Conservation (phyloP, 2,113 vertebrate genomes). For the Limnothrissa miodon region DNA sequence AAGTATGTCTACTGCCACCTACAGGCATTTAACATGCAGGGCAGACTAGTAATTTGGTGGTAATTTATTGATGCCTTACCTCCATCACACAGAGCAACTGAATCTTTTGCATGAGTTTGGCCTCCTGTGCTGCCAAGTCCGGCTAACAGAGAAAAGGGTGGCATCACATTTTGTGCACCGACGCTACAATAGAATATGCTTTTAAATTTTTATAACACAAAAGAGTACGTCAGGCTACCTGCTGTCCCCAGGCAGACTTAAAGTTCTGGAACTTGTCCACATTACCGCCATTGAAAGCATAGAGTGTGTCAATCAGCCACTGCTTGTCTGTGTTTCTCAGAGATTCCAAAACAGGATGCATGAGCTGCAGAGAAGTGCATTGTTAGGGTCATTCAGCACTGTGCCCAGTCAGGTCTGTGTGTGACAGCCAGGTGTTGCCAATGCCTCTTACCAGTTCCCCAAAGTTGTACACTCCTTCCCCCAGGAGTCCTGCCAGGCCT, state of each 20-base stretch:
- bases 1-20: too few relatives aligned
- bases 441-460: constrained; percentile 84
- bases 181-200: not conserved
- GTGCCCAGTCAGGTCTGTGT: not conserved
- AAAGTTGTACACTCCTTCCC: constrained; percentile 97
- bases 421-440: not conserved
- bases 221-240: too few relatives aligned
- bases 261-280: constrained; percentile 92
- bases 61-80: constrained; percentile 66
- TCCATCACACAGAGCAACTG: constrained; percentile 97
- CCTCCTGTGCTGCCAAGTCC: constrained; percentile 88
- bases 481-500: constrained; percentile 89
- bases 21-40: too few relatives aligned
- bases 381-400: not conserved
- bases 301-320: constrained; percentile 96
- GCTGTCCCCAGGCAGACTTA: constrained; percentile 92
- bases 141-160: constrained; percentile 69
- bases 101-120: constrained; percentile 92
- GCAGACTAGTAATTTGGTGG: too few relatives aligned
- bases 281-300: constrained; percentile 93
- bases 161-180: not conserved
- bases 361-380: constrained; percentile 74
- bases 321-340: constrained; percentile 90
- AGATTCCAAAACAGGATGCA: constrained; percentile 95
- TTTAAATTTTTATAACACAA: too few relatives aligned